These are phyloP conservation scores for Rafetus swinhoei DNA, from an alignment of 2,113 vertebrate species.

Conservation along the genomic window DNA sequence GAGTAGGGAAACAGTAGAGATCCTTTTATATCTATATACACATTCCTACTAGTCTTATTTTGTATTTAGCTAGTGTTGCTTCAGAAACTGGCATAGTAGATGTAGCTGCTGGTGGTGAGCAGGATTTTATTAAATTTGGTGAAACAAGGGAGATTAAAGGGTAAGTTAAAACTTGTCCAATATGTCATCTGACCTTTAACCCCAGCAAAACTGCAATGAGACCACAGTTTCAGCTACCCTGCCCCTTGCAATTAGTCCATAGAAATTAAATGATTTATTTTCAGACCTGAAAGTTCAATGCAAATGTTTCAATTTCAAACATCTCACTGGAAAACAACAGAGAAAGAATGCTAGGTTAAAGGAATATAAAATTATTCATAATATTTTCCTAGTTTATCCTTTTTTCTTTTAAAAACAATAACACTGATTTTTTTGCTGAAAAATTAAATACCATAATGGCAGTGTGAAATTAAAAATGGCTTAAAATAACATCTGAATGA, in stretches of 20 bases:
- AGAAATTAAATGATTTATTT: background rate
- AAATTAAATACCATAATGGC: background rate
- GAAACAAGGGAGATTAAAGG: background rate
- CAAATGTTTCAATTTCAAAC: background rate
- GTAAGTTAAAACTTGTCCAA: background rate
- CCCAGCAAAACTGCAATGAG: background rate
- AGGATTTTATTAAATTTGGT: background rate
- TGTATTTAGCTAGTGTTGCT: conserved; percentile 8
- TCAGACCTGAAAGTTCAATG: background rate
- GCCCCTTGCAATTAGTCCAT: background rate
- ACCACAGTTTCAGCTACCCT: background rate
- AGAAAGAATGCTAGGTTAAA: background rate
- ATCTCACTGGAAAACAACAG: background rate
- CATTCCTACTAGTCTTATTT: background rate
- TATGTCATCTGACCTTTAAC: background rate
- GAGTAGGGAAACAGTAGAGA: conserved; percentile 7
- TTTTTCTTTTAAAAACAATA: background rate
- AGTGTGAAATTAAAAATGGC: conserved; percentile 55
- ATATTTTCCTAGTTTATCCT: background rate
- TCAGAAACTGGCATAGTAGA: background rate
- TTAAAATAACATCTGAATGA: conserved; percentile 55
- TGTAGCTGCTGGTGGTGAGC: background rate
- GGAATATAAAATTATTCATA: conserved; percentile 18
- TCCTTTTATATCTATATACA: background rate
- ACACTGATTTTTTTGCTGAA: conserved; percentile 31